Base-by-base conservation (phyloP, 2,797 vertebrate genomes). In the Hyperoplus lanceolatus region DNA sequence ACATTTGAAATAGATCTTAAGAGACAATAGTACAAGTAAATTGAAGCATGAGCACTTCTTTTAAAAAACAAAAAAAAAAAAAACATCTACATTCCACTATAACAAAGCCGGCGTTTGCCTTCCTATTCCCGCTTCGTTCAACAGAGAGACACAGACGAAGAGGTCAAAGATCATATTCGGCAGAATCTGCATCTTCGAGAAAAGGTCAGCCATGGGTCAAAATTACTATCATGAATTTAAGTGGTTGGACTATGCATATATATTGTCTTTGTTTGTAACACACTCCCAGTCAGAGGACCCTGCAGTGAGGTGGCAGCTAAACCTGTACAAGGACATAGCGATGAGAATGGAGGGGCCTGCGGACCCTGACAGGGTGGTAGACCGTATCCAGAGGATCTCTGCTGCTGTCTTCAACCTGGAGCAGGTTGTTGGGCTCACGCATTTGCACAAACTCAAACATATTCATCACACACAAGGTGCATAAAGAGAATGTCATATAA, bases 381-480 rank as follows among this genome's bases (percentile, higher is more conserved):
- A 97, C 75, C 96, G 97, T 4, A 97, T 99, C 43, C 98, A 99
- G 95, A 97, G 97, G 87, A 99, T 99, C 90, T 99, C 98, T n/a
- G 98, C 98, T 63, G 98, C 98, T 5, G 95, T 99, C 56, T 99
- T 97, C 90, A 97, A 99, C 90, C 95, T 99, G 84, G 98, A 99
- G 81, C 98, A 99, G 97, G 98, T 99, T 77, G 29, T 29, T 1
- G 65, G 72, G 16, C 48, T 55, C 60, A 18, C 70, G 73, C 16
- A 43, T n/a, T 43, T 48, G 21, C 11, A 68, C 5, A 13, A 16
- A 56, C 11, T 0, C 3, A 16, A n/a, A 18, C 39, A 67, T 55
- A 69, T 8, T 29, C 29, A 29, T 29, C 29, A 29, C 29, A 29
- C 39, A 29, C 1, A 9, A 63, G 42, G 42, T 60, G 14, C 13